These are phyloP conservation scores for Drosophila ambigua DNA, from an alignment of 1,140 invertebrate species.

Conservation along the genomic window DNA sequence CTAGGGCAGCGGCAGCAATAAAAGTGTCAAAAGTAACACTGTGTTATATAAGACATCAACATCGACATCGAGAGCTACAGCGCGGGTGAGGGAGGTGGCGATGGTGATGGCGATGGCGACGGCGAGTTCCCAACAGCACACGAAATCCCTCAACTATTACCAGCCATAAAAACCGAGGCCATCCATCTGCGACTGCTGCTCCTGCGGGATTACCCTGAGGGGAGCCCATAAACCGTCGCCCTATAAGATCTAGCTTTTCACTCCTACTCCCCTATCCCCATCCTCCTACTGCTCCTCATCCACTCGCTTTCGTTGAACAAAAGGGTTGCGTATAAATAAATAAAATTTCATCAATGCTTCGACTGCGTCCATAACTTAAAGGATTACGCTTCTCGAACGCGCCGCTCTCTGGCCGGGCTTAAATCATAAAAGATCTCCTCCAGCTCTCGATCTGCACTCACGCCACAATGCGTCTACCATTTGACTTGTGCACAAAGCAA, in stretches of 20 bases:
- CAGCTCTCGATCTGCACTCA: slow-evolving; percentile 13
- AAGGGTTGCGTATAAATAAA: slow-evolving; percentile 79
- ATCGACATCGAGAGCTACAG: slow-evolving; percentile 50
- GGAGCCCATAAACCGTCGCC: slow-evolving; percentile 57
- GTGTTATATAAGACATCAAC: slow-evolving; percentile 75
- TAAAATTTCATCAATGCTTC: slow-evolving; percentile 77
- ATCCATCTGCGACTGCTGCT: slow-evolving; percentile 9
- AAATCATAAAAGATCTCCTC: slow-evolving; percentile 69
- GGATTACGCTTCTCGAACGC: slow-evolving; percentile 55
- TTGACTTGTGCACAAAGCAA: slow-evolving; percentile 78
- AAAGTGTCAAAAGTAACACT: slow-evolving; percentile 83
- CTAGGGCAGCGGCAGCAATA: slow-evolving; percentile 58
- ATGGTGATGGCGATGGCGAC: too few relatives aligned
- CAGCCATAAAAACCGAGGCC: slow-evolving; percentile 53
- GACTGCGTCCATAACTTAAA: slow-evolving; percentile 76
- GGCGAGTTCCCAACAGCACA: slow-evolving; percentile 1
- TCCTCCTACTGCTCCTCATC: too few relatives aligned
- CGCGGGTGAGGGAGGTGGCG: not conserved
- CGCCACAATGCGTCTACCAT: slow-evolving; percentile 26
- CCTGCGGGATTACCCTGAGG: slow-evolving; percentile 68
- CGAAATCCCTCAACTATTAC: slow-evolving; percentile 72
- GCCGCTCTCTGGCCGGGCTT: slow-evolving; percentile 50
- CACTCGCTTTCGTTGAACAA: slow-evolving; percentile 19
- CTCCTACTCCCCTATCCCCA: not conserved
- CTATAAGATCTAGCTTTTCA: slow-evolving; percentile 26